Evolutionary conservation across 2,797 vertebrate species (phyloP).

Genomic region (Pangasius djambal): DNA sequence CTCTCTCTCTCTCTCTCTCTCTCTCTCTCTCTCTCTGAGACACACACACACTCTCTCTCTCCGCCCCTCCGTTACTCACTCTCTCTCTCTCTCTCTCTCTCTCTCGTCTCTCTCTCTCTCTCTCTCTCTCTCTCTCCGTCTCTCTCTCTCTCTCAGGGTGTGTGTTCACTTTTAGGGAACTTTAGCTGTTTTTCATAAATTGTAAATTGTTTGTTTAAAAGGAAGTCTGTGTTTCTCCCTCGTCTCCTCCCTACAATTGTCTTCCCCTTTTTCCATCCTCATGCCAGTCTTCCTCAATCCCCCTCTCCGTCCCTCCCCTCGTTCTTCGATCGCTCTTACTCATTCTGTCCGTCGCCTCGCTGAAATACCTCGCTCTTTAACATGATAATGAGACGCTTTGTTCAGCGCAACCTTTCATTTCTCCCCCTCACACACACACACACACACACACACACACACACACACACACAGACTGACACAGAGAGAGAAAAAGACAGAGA

Average conservation of each 20-base stretch:
- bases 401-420: constrained; percentile 50
- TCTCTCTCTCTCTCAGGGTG: constrained; percentile 3
- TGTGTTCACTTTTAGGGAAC: neutral
- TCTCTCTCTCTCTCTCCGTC: neutral
- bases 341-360: constrained; percentile 36
- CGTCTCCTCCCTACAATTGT: constrained; percentile 1
- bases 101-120: constrained; percentile 3
- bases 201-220: constrained; percentile 26
- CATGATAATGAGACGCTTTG: constrained; percentile 51
- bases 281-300: neutral
- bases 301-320: neutral
- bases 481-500: neutral
- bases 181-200: constrained; percentile 13
- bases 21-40: neutral
- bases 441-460: constrained; percentile 24
- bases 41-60: neutral
- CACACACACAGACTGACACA: neutral
- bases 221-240: constrained; percentile 19
- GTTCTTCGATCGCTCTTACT: constrained; percentile 25
- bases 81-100: neutral
- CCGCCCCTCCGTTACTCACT: neutral
- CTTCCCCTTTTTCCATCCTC: constrained; percentile 17
- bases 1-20: neutral
- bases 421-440: neutral
- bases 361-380: constrained; percentile 34